Conservation (phyloP, 1,140 invertebrate genomes). For the Microvelia longipes region DNA sequence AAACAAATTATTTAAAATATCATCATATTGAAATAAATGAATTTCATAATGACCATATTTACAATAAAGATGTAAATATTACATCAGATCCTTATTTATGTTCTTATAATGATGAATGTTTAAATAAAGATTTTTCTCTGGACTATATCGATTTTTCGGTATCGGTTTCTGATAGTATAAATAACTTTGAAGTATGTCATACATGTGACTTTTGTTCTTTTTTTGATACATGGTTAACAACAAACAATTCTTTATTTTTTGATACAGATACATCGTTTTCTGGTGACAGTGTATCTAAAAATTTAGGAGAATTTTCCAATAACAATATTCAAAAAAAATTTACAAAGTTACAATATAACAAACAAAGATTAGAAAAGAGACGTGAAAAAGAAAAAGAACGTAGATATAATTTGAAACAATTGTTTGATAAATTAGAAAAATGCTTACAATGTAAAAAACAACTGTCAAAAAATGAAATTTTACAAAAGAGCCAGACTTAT, state of each 20-base stretch:
- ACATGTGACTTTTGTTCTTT: background rate
- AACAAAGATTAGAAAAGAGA: background rate
- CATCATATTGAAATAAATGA: background rate
- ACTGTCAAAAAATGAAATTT: background rate
- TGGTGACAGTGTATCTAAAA: background rate
- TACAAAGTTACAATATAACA: background rate
- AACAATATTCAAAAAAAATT: background rate
- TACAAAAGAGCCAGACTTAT: background rate
- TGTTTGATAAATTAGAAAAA: background rate
- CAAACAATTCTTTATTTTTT: background rate
- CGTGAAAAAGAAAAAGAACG: background rate
- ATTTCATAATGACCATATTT: background rate
- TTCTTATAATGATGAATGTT: background rate
- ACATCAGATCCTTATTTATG: background rate
- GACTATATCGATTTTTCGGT: background rate
- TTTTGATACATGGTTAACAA: background rate
- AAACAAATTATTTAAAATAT: background rate
- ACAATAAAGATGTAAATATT: background rate
- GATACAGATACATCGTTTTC: background rate
- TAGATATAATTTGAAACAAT: background rate
- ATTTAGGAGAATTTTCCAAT: background rate
- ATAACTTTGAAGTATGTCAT: background rate
- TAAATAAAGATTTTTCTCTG: background rate
- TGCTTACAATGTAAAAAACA: background rate
- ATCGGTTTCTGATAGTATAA: background rate